Evolutionary conservation across 2,797 vertebrate species (phyloP).

Genomic region (Malacoctenus gilli): DNA sequence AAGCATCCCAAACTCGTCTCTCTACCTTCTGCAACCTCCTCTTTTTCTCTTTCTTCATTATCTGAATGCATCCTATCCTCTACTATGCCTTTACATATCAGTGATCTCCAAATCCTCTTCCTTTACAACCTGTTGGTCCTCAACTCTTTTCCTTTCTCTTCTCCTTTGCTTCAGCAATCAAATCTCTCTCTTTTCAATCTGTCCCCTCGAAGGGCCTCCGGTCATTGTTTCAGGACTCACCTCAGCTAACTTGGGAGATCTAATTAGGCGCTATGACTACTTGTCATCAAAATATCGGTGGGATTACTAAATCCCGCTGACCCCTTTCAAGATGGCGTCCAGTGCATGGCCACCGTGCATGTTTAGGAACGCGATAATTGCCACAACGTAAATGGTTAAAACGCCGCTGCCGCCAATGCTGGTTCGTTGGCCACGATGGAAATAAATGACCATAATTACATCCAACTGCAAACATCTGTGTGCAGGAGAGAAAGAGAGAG

Average conservation of each 20-base stretch:
- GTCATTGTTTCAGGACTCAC: conserved; percentile 6
- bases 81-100: conserved; percentile 34
- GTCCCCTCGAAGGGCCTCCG: neutral
- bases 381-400: conserved; percentile 67
- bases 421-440: conserved; percentile 70
- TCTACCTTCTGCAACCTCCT: conserved; percentile 45
- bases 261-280: conserved; percentile 16
- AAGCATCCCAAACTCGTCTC: conserved; percentile 37
- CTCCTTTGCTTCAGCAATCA: conserved; percentile 7
- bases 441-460: conserved; percentile 85
- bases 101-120: conserved; percentile 7
- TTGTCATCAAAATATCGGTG: neutral
- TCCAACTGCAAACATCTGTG: conserved; percentile 81
- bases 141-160: conserved; percentile 6
- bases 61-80: conserved; percentile 35
- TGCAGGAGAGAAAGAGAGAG: conserved; percentile 50
- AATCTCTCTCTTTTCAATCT: no score
- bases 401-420: conserved; percentile 52
- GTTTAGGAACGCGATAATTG: conserved; percentile 53
- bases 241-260: conserved; percentile 15
- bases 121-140: conserved; percentile 36
- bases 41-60: conserved; percentile 49
- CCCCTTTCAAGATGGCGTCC: conserved; percentile 23
- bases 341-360: conserved; percentile 35
- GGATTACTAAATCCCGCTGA: conserved; percentile 8